Conservation (phyloP, 2,113 vertebrate species). For the Coracopsis vasa region DNA sequence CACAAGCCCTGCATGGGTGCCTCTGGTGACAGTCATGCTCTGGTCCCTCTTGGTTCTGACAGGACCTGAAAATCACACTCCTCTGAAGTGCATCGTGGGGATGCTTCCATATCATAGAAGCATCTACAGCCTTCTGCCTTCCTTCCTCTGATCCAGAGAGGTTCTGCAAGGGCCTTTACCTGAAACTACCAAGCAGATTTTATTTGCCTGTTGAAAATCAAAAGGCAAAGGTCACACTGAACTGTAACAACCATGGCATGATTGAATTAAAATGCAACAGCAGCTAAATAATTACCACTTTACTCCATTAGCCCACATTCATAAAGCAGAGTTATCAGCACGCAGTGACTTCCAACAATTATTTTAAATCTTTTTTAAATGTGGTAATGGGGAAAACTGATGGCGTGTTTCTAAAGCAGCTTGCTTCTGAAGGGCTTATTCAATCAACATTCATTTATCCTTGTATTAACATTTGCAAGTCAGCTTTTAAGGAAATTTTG, state of each 20-base stretch:
- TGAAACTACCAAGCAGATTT: neutral
- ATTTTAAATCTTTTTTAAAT: slow-evolving; percentile 68
- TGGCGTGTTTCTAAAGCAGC: slow-evolving; percentile 50
- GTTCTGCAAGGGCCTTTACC: neutral
- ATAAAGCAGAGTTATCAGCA: slow-evolving; percentile 67
- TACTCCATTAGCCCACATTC: slow-evolving; percentile 26
- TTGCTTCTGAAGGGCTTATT: slow-evolving; percentile 62
- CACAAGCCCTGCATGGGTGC: neutral
- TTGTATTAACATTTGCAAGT: slow-evolving; percentile 45
- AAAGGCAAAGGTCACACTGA: neutral
- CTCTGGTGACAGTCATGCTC: neutral
- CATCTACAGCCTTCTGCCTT: neutral
- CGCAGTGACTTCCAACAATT: slow-evolving; percentile 57
- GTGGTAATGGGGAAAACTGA: slow-evolving; percentile 58
- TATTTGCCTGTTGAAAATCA: neutral
- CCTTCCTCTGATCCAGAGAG: rapidly evolving
- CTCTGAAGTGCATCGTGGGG: rapidly evolving
- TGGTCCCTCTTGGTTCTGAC: neutral
- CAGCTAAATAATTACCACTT: slow-evolving; percentile 58
- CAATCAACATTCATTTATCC: slow-evolving; percentile 68
- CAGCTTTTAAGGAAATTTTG: slow-evolving; percentile 40
- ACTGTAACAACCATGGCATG: neutral
- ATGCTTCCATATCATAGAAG: neutral
- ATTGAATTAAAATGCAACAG: slow-evolving; percentile 45
- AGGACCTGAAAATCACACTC: neutral